Percentiles rank a stretch among this genome's conserved stretches.
Evolutionary conservation across 2,797 vertebrate species (phyloP).

Genomic region (Thamnophis elegans): DNA sequence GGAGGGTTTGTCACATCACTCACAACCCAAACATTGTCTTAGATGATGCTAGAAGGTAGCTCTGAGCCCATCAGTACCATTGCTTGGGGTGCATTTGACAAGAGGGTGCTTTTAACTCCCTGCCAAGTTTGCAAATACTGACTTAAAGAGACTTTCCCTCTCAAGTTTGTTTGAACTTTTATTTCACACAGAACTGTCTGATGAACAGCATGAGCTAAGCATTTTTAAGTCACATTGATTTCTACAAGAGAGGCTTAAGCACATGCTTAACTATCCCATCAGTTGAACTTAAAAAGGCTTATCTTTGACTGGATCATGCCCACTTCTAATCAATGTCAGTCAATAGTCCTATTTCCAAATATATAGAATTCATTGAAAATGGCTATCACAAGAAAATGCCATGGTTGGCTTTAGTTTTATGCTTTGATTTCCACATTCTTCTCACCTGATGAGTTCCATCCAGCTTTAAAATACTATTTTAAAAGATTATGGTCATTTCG

Average conservation of each 20-base stretch:
- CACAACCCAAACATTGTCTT: not conserved
- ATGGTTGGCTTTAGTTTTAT: not conserved
- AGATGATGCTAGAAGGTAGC: not conserved
- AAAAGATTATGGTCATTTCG: not conserved
- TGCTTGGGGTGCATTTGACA: not conserved
- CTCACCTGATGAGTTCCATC: not conserved
- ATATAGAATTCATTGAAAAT: not conserved
- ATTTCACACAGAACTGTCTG: not conserved
- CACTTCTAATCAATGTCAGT: not conserved
- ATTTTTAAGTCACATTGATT: constrained; percentile 10
- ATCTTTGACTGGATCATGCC: not conserved
- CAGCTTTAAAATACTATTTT: not conserved
- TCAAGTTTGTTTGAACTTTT: not conserved
- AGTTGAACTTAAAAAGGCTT: not conserved
- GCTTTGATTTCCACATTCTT: not conserved
- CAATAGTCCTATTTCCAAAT: not conserved
- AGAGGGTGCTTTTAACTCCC: not conserved
- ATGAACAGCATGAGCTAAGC: not conserved
- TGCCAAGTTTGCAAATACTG: not conserved
- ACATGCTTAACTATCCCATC: not conserved
- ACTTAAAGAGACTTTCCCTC: not conserved
- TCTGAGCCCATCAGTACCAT: not conserved
- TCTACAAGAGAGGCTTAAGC: not conserved
- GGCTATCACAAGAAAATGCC: not conserved
- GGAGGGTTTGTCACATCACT: not conserved